Conservation (phyloP, 2,797 vertebrate species). For the Lagocephalus sceleratus region DNA sequence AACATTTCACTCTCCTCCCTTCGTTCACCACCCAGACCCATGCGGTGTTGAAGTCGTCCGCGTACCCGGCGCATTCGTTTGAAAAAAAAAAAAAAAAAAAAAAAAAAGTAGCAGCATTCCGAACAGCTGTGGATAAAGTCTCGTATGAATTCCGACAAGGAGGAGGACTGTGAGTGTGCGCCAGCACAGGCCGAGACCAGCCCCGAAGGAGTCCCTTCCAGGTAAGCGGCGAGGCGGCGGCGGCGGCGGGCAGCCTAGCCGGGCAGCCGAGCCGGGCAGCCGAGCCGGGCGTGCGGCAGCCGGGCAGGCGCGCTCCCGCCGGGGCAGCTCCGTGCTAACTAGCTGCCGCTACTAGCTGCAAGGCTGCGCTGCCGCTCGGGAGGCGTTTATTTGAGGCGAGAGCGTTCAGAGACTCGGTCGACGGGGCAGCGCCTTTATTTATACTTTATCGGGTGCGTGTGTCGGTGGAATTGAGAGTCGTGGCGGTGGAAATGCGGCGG, state of each 20-base stretch:
- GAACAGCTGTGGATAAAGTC: conserved; percentile 69
- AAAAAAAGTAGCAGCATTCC: conserved; percentile 50
- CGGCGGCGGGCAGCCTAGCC: conserved; percentile 44
- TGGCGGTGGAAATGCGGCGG: no score
- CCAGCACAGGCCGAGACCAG: conserved; percentile 78
- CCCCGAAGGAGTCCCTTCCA: conserved; percentile 65
- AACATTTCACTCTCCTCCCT: conserved; percentile 4
- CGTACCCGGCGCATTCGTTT: conserved; percentile 32
- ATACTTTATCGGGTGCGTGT: background rate
- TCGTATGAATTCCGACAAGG: conserved; percentile 82
- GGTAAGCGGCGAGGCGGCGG: no score
- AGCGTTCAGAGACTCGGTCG: background rate
- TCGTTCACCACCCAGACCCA: background rate
- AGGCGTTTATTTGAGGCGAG: background rate
- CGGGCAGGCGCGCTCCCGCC: no score
- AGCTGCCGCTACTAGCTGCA: conserved; percentile 6
- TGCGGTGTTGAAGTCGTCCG: conserved; percentile 21
- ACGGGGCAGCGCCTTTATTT: no score
- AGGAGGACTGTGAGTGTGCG: conserved; percentile 81
- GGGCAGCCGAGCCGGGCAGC: no score
- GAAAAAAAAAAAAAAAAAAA: no score
- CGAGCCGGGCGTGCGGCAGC: no score
- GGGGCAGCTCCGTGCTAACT: no score
- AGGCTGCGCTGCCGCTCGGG: conserved; percentile 1
- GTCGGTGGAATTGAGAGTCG: no score